These are phyloP conservation scores for Orientallactaga bullata DNA, from an alignment of 2,113 vertebrate genomes.

Conservation along the genomic window DNA sequence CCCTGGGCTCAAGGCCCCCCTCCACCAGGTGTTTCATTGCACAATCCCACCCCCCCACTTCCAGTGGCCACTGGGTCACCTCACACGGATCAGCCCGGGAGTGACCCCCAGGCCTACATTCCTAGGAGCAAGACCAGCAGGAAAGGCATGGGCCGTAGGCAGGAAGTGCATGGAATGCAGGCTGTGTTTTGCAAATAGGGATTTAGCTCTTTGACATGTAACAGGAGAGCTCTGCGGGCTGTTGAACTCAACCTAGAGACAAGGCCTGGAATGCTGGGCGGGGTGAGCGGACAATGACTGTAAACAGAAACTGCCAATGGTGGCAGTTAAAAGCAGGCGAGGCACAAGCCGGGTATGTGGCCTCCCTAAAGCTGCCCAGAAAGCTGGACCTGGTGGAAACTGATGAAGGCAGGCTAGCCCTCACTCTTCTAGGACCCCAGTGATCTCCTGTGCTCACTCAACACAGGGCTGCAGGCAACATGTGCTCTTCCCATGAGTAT, in stretches of 20 bases:
- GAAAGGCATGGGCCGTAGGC: slow-evolving; percentile 18
- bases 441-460: not conserved
- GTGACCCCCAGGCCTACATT: not conserved
- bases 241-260: not conserved
- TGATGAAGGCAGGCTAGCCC: not conserved
- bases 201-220: slow-evolving; percentile 71
- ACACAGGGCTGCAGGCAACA: not conserved
- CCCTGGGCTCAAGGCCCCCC: not conserved
- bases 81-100: not conserved
- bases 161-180: slow-evolving; percentile 25
- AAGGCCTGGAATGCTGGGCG: slow-evolving; percentile 66
- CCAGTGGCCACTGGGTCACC: not conserved
- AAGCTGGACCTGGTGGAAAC: not conserved
- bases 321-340: not conserved
- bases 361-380: not conserved
- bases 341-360: not conserved
- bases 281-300: slow-evolving; percentile 53
- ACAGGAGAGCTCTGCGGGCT: slow-evolving; percentile 62
- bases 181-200: slow-evolving; percentile 71
- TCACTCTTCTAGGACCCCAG: not conserved
- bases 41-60: rapidly evolving
- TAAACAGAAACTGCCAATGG: slow-evolving; percentile 49
- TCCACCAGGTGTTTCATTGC: not conserved
- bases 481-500: not conserved
- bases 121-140: slow-evolving; percentile 53